phyloP scores from a whole-genome alignment of 2,797 vertebrate genomes.

The Chaetodon trifasciatus region DNA sequence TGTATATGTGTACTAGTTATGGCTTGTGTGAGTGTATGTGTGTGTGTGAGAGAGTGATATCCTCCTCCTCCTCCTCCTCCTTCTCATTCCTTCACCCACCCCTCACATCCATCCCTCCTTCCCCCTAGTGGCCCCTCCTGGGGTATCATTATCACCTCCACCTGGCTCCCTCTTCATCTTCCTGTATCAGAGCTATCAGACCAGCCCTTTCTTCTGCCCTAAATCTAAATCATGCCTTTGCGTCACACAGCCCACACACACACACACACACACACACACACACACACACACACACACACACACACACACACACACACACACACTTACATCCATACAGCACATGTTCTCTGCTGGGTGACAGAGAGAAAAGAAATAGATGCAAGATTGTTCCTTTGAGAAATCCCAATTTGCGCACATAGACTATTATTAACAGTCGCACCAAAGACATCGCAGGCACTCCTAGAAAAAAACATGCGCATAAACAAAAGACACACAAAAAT shows the following conservation, averaged over 20 bases:
- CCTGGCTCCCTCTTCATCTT: conserved; percentile 64
- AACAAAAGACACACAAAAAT: conserved; percentile 2
- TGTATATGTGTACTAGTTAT: conserved; percentile 28
- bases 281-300: conserved; percentile 34
- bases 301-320: conserved; percentile 33
- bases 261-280: conserved; percentile 10
- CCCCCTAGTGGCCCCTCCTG: conserved; percentile 42
- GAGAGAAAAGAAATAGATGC: conserved; percentile 2
- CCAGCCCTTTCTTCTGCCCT: conserved; percentile 45
- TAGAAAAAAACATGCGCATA: conserved; percentile 9
- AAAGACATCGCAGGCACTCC: background rate
- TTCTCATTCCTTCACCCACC: conserved; percentile 9
- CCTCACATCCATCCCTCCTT: conserved; percentile 4
- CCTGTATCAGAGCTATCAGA: conserved; percentile 51
- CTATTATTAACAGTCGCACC: conserved; percentile 16
- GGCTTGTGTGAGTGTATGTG: background rate
- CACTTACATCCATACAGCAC: background rate
- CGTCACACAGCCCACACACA: conserved; percentile 32
- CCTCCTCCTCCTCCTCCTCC: conserved; percentile 2
- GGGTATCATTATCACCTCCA: conserved; percentile 71
- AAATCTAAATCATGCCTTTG: conserved; percentile 47
- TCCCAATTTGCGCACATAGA: background rate
- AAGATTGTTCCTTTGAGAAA: conserved; percentile 14
- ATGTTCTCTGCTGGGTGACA: conserved; percentile 22
- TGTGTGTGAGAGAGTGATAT: conserved; percentile 12